phyloP scores from a whole-genome alignment of 2,888 invertebrate species.

The Dorcus hopei region DNA sequence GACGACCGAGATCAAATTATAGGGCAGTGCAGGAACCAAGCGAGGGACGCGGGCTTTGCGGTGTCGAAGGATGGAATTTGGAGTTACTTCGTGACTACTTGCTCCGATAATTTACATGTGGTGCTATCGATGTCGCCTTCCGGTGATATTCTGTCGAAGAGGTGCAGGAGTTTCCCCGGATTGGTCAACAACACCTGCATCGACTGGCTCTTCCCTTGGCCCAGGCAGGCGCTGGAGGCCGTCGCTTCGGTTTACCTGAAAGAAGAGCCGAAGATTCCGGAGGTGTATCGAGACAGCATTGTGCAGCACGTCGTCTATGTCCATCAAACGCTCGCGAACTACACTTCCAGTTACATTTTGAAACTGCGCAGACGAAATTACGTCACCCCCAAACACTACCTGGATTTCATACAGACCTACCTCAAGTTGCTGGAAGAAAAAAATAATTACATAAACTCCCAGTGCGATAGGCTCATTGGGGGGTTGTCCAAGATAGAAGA shows the following conservation, averaged over 20 bases:
- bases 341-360: slow-evolving; percentile 68
- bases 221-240: slow-evolving; percentile 80
- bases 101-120: slow-evolving; percentile 84
- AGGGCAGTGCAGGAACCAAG: slow-evolving; percentile 64
- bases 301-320: slow-evolving; percentile 85
- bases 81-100: slow-evolving; percentile 76
- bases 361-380: slow-evolving; percentile 79
- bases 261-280: slow-evolving; percentile 54
- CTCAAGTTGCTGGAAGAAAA: slow-evolving; percentile 72
- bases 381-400: slow-evolving; percentile 89
- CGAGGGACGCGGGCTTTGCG: slow-evolving; percentile 68
- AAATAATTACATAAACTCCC: slow-evolving; percentile 57
- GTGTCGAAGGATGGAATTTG: slow-evolving; percentile 80
- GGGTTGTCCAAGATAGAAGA: slow-evolving; percentile 83
- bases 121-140: slow-evolving; percentile 88
- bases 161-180: slow-evolving; percentile 89
- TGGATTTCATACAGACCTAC: slow-evolving; percentile 82
- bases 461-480: slow-evolving; percentile 68
- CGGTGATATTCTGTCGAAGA: slow-evolving; percentile 75
- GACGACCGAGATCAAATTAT: slow-evolving; percentile 85
- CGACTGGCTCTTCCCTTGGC: slow-evolving; percentile 95
- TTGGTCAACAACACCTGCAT: slow-evolving; percentile 89
- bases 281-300: slow-evolving; percentile 58
- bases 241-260: slow-evolving; percentile 82
- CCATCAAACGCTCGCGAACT: slow-evolving; percentile 70